Percentiles rank a stretch among this genome's conserved stretches.
Evolutionary conservation across 2,113 vertebrate species (phyloP).

Genomic region (Sakesphorus luctuosus): DNA sequence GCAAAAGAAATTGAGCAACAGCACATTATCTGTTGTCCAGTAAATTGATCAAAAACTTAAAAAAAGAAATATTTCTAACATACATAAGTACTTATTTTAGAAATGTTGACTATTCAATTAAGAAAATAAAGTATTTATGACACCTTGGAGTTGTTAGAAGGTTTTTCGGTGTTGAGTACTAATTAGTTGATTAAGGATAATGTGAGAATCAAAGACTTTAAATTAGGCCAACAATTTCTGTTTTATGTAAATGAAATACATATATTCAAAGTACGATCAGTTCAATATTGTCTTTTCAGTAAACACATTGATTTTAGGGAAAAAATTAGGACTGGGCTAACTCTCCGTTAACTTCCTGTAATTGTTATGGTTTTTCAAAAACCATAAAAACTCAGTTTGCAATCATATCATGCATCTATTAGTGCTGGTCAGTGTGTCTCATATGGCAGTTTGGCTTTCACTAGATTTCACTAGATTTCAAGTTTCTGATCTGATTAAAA

Average conservation of each 20-base stretch:
- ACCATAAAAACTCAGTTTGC: not conserved
- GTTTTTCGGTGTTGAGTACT: slow-evolving; percentile 33
- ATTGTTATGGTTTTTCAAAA: not conserved
- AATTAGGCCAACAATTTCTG: slow-evolving; percentile 8
- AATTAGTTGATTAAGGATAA: slow-evolving; percentile 41
- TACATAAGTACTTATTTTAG: slow-evolving; percentile 23
- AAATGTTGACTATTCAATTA: slow-evolving; percentile 16
- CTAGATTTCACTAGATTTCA: not conserved
- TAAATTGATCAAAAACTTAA: slow-evolving; percentile 31
- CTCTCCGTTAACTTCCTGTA: not conserved
- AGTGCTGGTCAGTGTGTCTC: not conserved
- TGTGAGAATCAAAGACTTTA: slow-evolving; percentile 29
- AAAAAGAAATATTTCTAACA: slow-evolving; percentile 33
- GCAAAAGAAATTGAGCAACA: not conserved
- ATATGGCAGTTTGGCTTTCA: not conserved
- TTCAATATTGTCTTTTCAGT: not conserved
- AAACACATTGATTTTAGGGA: not conserved
- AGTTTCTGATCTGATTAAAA: not conserved
- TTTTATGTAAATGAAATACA: slow-evolving; percentile 26
- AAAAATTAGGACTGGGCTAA: not conserved
- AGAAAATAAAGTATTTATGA: slow-evolving; percentile 32
- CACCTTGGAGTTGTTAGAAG: not conserved
- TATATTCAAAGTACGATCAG: slow-evolving; percentile 23
- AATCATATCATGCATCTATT: not conserved
- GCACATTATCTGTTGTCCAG: not conserved